Evolutionary conservation across 2,797 vertebrate species (phyloP), one percentile per base, ranked within the genome.

Genomic region (Syndactyla subalaris): DNA sequence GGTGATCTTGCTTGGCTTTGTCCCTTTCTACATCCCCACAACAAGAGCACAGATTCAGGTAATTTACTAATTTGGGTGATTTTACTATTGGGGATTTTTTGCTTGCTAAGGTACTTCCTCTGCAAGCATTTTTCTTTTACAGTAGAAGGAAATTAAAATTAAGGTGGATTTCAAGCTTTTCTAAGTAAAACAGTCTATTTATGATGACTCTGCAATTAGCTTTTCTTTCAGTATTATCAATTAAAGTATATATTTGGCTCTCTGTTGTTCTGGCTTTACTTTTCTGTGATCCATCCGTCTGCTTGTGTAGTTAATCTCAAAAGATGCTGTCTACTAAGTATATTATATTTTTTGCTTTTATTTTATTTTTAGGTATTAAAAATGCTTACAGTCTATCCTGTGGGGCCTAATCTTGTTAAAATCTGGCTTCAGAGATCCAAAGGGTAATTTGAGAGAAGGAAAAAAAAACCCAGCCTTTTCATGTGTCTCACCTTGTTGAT

Each of bases 171-270:
- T 93, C 49, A 61, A 46, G 23, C 30, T 67, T 92, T 86, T 67
- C 34, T 66, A 85, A 90, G 68, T 58, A 24, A 88, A 80, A 55
- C 24, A 63, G 29, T 59, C 23, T 58, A 24, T 90, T 87, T 89
- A 51, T 70, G 77, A 84, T 92, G 74, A 75, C 46, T 73, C 15
- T 78, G 70, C 70, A 92, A 66, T 92, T 92, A 95, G 27, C 15
- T 81, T 88, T 95, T 86, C 45, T 65, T 49, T 68, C 27, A 68
- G 26, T 71, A 55, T 82, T 92, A 59, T 89, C 59, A 84, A 45
- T 72, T 82, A 59, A 82, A 76, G 26, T 73, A 34, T 61, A 23
- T 61, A 38, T 82, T 79, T 94, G 63, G 46, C 27, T 87, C 34
- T 70, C 45, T 8, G 0, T 70, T 48, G 46, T 73, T 85, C 52